A percentile compares a stretch with the other conserved stretches of the same genome.
These are phyloP conservation scores for Capreolus pygargus DNA, from an alignment of 2,113 vertebrate species.

Conservation along the genomic window DNA sequence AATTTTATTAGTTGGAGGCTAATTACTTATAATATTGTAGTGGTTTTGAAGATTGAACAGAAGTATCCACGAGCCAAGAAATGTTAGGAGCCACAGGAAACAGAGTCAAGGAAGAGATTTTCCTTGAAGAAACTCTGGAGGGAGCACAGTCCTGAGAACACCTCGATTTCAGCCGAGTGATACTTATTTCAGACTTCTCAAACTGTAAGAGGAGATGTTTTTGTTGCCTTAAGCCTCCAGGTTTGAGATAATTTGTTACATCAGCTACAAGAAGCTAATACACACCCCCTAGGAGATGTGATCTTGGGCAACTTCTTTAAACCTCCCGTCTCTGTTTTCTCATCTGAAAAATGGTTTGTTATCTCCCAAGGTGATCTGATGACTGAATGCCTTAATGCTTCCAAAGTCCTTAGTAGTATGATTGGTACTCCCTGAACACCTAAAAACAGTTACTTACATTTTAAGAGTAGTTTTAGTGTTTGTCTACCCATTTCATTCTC, in stretches of 20 bases:
- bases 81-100: background rate
- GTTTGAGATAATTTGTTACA: background rate
- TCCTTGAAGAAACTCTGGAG: background rate
- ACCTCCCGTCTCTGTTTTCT: background rate
- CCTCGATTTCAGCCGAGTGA: background rate
- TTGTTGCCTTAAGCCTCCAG: background rate
- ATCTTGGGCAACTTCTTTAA: background rate
- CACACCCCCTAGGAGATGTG: background rate
- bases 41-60: background rate
- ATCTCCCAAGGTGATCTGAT: background rate
- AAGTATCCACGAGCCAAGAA: background rate
- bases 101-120: background rate
- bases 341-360: background rate
- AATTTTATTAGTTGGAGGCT: no score
- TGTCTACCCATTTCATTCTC: background rate
- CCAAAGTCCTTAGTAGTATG: background rate
- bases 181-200: background rate
- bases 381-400: background rate
- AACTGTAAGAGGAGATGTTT: background rate
- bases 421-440: background rate
- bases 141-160: rapidly evolving
- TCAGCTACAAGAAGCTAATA: background rate
- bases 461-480: background rate
- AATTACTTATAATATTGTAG: no score
- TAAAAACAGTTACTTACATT: background rate